Evolutionary conservation across 2,113 vertebrate species (phyloP), one percentile per base, ranked within the genome.

Genomic region (Thalassarche chlororhynchos): DNA sequence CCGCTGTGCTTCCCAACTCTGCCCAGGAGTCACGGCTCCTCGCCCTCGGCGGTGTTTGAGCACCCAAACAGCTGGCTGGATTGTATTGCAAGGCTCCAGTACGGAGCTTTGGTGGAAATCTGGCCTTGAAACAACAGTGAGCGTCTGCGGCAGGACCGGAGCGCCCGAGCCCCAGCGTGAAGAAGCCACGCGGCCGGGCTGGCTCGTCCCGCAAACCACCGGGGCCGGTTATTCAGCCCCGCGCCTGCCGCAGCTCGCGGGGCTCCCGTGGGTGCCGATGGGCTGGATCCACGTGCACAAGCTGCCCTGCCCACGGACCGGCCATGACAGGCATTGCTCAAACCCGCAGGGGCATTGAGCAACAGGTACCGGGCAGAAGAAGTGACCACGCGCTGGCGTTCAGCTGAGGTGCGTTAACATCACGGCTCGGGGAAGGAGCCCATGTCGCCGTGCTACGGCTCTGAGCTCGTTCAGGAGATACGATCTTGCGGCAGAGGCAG

Each of bases 321-420:
- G 77, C 64, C 68, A 3, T 10, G 6, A 11, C 1, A 44, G 75
- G 61, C 65, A 8, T n/a, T 70, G 89, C 94, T 21, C 75, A 68
- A 77, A 52, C 24, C 17, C 47, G 0, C 16, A 0, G 31, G 8
- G 58, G 5, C 68, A 57, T 32, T 66, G 46, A 79, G 84, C 65
- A 79, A 65, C 55, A 31, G 66, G 29, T 1, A 3, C 9, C 1
- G 1, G 54, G 66, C 70, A 15, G 25, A 5, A 80, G 80, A 36
- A 65, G 75, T 1, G 16, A 6, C 60, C 58, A 0, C 7, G 3
- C 4, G 17, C 36, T 5, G 61, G 24, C 1, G 6, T 25, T 6
- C 1, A 0, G 44, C 80, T 18, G 40, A 16, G 8, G 11, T 0
- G 54, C 3, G 0, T 1, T 2, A 36, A 5, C 8, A 5, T 21